Conservation (phyloP, 2,797 vertebrate genomes). For the Gadopsis bispinosus region DNA sequence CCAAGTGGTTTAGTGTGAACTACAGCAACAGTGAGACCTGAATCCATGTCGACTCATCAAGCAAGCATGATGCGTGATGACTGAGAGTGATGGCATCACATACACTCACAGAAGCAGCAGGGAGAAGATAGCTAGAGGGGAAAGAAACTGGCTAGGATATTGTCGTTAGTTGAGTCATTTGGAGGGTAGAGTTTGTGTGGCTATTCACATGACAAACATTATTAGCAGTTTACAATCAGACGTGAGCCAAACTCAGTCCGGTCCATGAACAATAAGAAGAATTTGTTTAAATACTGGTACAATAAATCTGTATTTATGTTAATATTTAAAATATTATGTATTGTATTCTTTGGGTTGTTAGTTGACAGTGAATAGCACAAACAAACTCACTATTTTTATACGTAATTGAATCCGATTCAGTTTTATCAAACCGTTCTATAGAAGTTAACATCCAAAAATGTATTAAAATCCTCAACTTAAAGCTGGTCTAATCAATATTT, state of each 20-base stretch:
- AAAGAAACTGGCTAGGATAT: conserved; percentile 4
- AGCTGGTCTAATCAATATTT: not conserved
- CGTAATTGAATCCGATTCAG: not conserved
- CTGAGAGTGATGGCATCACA: not conserved
- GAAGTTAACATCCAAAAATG: no score
- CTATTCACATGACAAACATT: not conserved
- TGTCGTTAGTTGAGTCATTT: conserved; percentile 30
- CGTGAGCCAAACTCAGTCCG: not conserved
- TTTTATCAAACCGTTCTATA: no score
- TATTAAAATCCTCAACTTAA: not conserved
- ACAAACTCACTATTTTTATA: not conserved
- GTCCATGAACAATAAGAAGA: not conserved
- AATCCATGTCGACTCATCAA: conserved; percentile 32
- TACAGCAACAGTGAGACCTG: conserved; percentile 8
- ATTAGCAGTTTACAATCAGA: conserved; percentile 15
- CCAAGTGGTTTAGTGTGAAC: conserved; percentile 6
- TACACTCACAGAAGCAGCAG: not conserved
- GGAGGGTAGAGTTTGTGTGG: not conserved
- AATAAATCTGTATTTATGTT: not conserved
- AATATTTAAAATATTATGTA: not conserved
- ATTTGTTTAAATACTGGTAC: not conserved
- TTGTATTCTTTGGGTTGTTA: not conserved
- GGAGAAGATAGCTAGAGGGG: not conserved
- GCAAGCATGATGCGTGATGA: not conserved
- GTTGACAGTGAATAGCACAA: not conserved